A percentile compares a stretch with the other conserved stretches of the same genome.
phyloP scores from a whole-genome alignment of 2,113 vertebrate genomes.

The Globicephala melas region DNA sequence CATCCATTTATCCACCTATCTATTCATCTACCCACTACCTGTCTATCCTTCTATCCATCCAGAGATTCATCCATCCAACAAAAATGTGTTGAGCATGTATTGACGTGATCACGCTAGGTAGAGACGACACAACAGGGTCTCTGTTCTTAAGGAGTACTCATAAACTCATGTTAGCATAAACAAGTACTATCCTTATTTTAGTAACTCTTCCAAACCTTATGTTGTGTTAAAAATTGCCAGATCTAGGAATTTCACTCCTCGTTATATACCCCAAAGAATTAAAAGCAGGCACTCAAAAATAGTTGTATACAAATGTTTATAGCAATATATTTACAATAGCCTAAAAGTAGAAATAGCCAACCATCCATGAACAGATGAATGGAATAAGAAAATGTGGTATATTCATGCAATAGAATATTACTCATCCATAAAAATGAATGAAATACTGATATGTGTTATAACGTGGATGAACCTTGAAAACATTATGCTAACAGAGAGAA shows the following conservation, averaged over 20 bases:
- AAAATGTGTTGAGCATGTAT: neutral
- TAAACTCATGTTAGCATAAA: neutral
- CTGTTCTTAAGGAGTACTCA: neutral
- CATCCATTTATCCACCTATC: neutral
- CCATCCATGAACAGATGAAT: neutral
- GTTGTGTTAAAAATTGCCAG: neutral
- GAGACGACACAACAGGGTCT: neutral
- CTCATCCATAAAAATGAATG: neutral
- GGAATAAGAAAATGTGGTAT: neutral
- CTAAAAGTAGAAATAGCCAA: neutral
- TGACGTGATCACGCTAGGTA: neutral
- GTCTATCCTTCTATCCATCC: neutral
- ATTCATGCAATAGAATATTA: neutral
- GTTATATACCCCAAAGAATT: neutral
- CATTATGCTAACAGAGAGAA: neutral
- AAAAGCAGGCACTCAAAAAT: neutral
- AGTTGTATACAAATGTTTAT: neutral
- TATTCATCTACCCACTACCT: neutral
- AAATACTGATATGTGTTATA: neutral
- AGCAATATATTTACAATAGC: neutral
- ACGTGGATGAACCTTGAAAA: neutral
- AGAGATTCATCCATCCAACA: neutral
- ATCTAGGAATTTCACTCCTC: neutral
- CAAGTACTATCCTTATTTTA: neutral
- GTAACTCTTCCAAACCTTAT: neutral